These are phyloP conservation scores for Papilio dardanus DNA, from an alignment of 1,140 invertebrate species.

Conservation along the genomic window DNA sequence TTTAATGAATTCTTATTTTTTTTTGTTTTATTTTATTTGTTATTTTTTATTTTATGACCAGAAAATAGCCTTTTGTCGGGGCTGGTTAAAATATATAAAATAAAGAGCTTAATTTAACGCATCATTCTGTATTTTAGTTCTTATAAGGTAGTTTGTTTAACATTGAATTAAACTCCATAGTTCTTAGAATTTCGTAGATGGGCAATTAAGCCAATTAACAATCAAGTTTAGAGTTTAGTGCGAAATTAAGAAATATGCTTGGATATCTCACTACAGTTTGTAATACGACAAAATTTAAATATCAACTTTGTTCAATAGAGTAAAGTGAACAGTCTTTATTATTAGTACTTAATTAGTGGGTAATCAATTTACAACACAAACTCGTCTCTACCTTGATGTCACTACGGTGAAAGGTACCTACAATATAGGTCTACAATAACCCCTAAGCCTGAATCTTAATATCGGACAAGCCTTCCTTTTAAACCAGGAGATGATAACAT, in stretches of 20 bases:
- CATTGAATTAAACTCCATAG: neutral
- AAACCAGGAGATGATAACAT: too few relatives aligned
- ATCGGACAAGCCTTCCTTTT: too few relatives aligned
- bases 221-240: neutral
- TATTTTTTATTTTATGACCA: neutral
- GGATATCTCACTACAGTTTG: neutral
- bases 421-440: neutral
- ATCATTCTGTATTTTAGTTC: too few relatives aligned
- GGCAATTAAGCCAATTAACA: slow-evolving; percentile 7
- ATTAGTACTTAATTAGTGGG: neutral
- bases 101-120: too few relatives aligned
- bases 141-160: neutral
- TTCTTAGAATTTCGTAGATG: neutral
- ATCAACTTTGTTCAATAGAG: neutral
- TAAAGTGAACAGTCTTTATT: neutral
- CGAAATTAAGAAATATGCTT: neutral
- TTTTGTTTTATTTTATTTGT: too few relatives aligned
- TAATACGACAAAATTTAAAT: neutral
- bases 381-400: neutral
- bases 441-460: too few relatives aligned
- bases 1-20: too few relatives aligned
- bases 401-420: neutral
- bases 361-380: neutral
- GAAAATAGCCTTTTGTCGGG: neutral
- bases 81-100: too few relatives aligned